A percentile compares a stretch with the other conserved stretches of the same genome.
Evolutionary conservation across 2,888 invertebrate species (phyloP).

Genomic region (Xanthorhoe spadicearia): DNA sequence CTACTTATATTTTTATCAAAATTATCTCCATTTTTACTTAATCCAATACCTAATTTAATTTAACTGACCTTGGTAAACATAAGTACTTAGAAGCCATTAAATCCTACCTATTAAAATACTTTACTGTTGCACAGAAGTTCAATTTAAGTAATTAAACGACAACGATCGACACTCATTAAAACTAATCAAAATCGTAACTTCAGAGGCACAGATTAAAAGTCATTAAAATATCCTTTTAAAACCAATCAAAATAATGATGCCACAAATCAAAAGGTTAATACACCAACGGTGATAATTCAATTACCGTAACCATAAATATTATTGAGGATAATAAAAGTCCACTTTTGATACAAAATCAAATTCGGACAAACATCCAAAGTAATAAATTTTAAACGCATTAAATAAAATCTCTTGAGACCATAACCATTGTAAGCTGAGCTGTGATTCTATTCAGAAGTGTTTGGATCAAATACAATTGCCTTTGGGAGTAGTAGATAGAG

Average conservation of each 20-base stretch:
- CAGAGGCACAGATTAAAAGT: not conserved
- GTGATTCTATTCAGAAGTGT: conserved; percentile 23
- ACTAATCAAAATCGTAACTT: too few relatives aligned
- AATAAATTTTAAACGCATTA: conserved; percentile 81
- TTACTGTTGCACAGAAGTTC: too few relatives aligned
- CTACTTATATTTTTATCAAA: too few relatives aligned
- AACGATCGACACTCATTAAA: too few relatives aligned
- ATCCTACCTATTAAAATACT: too few relatives aligned
- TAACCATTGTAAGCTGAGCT: conserved; percentile 53
- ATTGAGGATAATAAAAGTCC: conserved; percentile 71
- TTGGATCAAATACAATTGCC: conserved; percentile 21
- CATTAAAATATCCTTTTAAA: conserved; percentile 7
- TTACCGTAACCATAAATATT: conserved; percentile 67
- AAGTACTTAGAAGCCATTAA: too few relatives aligned
- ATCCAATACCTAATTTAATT: too few relatives aligned
- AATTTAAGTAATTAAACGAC: too few relatives aligned
- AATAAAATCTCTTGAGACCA: conserved; percentile 63
- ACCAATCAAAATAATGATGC: conserved; percentile 25
- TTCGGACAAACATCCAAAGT: conserved; percentile 62
- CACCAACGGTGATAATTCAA: conserved; percentile 60
- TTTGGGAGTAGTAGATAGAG: conserved; percentile 28
- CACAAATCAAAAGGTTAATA: conserved; percentile 41
- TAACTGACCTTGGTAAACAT: too few relatives aligned
- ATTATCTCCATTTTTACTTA: too few relatives aligned
- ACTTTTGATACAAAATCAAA: conserved; percentile 74